Conservation (phyloP, 2,797 vertebrate genomes). For the Anguilla obscura region DNA sequence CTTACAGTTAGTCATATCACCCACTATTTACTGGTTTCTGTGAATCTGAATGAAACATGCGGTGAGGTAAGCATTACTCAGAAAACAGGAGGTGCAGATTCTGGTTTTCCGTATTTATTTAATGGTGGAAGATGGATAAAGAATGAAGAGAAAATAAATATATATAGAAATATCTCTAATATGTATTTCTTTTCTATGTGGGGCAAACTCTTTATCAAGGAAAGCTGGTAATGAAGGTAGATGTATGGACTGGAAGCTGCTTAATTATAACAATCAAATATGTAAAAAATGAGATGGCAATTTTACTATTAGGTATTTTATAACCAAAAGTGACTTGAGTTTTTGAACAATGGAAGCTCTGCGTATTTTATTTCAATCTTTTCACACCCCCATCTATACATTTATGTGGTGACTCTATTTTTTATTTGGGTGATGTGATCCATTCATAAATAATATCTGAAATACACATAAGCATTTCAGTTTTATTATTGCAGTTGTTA, state of each 20-base stretch:
- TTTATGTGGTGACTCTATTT: background rate
- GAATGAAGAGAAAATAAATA: constrained; percentile 57
- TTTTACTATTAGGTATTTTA: constrained; percentile 51
- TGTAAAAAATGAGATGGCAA: constrained; percentile 32
- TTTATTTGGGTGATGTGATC: background rate
- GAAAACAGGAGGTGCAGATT: constrained; percentile 49
- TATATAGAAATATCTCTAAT: constrained; percentile 63
- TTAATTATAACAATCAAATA: constrained; percentile 55
- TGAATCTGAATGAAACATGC: constrained; percentile 65
- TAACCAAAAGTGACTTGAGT: constrained; percentile 42
- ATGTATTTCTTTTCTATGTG: constrained; percentile 36
- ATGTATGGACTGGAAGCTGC: constrained; percentile 46
- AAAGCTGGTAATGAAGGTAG: constrained; percentile 50
- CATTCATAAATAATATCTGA: background rate
- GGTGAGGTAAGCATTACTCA: constrained; percentile 53
- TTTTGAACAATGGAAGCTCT: constrained; percentile 57
- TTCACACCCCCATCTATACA: constrained; percentile 52
- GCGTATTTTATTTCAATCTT: constrained; percentile 62
- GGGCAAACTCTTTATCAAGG: constrained; percentile 50
- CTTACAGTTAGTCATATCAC: constrained; percentile 55
- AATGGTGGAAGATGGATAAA: constrained; percentile 62
- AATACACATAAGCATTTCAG: background rate
- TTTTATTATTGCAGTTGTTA: constrained; percentile 8
- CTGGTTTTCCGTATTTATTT: constrained; percentile 66
- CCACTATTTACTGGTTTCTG: constrained; percentile 52